Evolutionary conservation across 2,113 vertebrate genomes (phyloP).

Genomic region (Bufo gargarizans): DNA sequence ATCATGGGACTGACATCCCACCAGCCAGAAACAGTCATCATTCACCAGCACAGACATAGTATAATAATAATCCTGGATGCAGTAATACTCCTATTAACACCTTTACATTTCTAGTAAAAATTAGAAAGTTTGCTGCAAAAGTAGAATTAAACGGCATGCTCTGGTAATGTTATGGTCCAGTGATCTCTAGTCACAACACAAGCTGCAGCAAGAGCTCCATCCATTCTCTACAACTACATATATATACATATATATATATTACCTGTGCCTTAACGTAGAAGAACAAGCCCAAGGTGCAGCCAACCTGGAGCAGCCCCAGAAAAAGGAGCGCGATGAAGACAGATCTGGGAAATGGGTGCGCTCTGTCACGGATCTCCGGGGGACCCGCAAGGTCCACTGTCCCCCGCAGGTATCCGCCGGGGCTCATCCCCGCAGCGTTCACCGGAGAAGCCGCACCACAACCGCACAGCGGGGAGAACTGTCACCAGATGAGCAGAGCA

Average conservation of each 20-base stretch:
- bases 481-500: neutral
- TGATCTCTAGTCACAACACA: neutral
- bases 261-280: conserved; percentile 83
- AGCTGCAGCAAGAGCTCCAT: neutral
- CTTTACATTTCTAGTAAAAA: too few species aligned
- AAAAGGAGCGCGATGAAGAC: conserved; percentile 82
- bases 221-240: neutral
- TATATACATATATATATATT: neutral
- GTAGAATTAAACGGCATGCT: too few species aligned
- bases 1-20: too few species aligned
- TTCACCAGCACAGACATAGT: too few species aligned
- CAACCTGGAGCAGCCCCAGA: conserved; percentile 90
- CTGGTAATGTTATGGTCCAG: neutral
- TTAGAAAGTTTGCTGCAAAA: too few species aligned
- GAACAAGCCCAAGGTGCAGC: conserved; percentile 90
- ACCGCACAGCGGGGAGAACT: conserved; percentile 22
- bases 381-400: conserved; percentile 69
- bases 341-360: conserved; percentile 65
- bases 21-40: too few species aligned
- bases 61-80: too few species aligned
- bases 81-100: too few species aligned
- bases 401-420: conserved; percentile 77
- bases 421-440: conserved; percentile 71
- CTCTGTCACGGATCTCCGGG: conserved; percentile 58
- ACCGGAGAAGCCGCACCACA: conserved; percentile 38